Evolutionary conservation across 2,888 invertebrate genomes (phyloP), one percentile per base, ranked within the genome.

Genomic region (Melanostoma mellinum): DNA sequence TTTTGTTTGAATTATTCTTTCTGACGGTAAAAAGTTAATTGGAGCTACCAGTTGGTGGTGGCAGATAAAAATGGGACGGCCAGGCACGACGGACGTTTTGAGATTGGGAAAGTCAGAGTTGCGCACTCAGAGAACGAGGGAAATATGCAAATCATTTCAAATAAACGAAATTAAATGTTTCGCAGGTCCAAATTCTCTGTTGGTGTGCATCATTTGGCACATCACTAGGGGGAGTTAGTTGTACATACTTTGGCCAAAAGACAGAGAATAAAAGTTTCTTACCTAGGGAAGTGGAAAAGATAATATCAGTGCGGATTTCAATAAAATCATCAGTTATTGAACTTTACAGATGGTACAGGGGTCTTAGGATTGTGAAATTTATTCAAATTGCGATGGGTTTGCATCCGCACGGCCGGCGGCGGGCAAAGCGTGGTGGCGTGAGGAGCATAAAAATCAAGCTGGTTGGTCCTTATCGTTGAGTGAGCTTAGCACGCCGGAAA

Each of bases 111-210:
- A 53, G 8, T 8, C 60, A 68, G n/a, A 48, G 8, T 1, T 20
- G 20, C 20, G 20, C 20, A 20, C 20, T 1, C 6, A 6, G 10
- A 38, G 35, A 35, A 63, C 20, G 55, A 40, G 3, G 46, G 38
- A 32, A 74, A 30, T 46, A 69, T 50, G 53, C 48, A 69, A 55
- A 74, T 68, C 46, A 20, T 52, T 63, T 73, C 50, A 73, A 79
- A 79, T 79, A 73, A 79, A 73, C 53, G 67, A 72, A 78, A 73
- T 79, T 73, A 63, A 55, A 73, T 73, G 72, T 30, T 78, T 30
- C 40, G 3, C 9, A 61, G 48, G 50, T 52, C 48, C 40, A 50
- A 20, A 35, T 20, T 10, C 4, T 35, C 3, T 10, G n/a, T 42
- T 9, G 30, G 6, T 52, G 72, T 60, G 72, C 78, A 42, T 72